Percentiles rank a stretch among this genome's conserved stretches.
Evolutionary conservation across 2,888 invertebrate species (phyloP).

Genomic region (Bellardia bayeri): DNA sequence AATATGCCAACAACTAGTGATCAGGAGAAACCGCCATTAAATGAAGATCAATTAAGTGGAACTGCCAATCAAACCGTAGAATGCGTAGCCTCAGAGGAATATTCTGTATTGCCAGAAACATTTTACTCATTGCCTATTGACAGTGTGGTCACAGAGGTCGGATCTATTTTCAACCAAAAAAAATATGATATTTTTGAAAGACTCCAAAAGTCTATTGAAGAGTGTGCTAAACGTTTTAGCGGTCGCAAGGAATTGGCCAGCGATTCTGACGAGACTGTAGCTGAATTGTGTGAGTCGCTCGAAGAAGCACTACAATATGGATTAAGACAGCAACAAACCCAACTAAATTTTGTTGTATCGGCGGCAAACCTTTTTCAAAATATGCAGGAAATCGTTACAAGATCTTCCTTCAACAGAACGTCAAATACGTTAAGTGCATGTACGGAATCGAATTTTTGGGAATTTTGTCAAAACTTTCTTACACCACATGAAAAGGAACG

Average conservation of each 20-base stretch:
- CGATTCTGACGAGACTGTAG: conserved; percentile 88
- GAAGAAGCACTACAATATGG: conserved; percentile 93
- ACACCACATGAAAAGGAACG: conserved; percentile 95
- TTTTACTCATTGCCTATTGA: conserved; percentile 63
- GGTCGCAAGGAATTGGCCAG: conserved; percentile 95
- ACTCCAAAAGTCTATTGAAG: conserved; percentile 79
- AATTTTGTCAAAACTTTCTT: conserved; percentile 90
- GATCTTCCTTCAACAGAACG: conserved; percentile 73
- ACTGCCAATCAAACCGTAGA: conserved; percentile 29
- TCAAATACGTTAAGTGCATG: neutral
- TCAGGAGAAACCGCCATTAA: neutral
- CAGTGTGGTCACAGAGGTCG: conserved; percentile 1
- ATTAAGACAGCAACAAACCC: conserved; percentile 86
- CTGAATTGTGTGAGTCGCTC: conserved; percentile 89
- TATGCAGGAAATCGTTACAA: conserved; percentile 89
- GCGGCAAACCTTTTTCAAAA: conserved; percentile 86
- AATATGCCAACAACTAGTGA: conserved; percentile 40
- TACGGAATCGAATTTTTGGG: conserved; percentile 85
- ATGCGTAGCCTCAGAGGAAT: conserved; percentile 62
- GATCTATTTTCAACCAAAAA: conserved; percentile 76
- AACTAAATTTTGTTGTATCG: conserved; percentile 73
- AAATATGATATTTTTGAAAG: conserved; percentile 81
- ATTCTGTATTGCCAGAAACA: conserved; percentile 59
- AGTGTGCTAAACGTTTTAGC: conserved; percentile 93
- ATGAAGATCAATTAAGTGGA: neutral